Evolutionary conservation across 23 tunicate species (phyloP), one percentile per base, ranked within the genome.

Genomic region (Halocynthia aurantium): DNA sequence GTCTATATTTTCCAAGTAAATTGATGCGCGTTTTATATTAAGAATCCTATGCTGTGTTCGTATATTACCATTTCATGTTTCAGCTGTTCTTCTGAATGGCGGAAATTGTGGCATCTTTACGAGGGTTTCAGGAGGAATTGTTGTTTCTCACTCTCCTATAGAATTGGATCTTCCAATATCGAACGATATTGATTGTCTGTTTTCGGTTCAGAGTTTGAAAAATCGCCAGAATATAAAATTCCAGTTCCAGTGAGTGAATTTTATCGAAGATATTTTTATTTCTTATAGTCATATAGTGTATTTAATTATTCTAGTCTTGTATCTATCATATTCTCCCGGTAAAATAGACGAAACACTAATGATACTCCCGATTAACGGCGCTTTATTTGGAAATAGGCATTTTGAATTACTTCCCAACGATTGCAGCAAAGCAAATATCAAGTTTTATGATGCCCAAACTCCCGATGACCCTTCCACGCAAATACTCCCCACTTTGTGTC

Each of bases 51-150:
- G 2, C 44, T 31, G 44, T 31, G 44, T 31, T 31, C 2, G 44
- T 31, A 31, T 31, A 31, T 31, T 31, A 31, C 10, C 19, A 51
- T 54, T 52, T 8, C 78, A 92, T 5, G 5, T 54, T 52, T 8
- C 78, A 92, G 98, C 22, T 62, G 85, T 82, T 31, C 84, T 92
- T 0, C 66, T 92, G 20, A 92, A 86, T 52, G 98, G 98, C 8
- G 82, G 69, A 22, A 73, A 55, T 8, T 92, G 98, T 75, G 98
- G 98, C n/a, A 66, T 51, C 11, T 53, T 82, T 7, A 69, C 88
- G n/a, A 81, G 65, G 63, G 85, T 86, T 6, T 61, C 81, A 11
- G 98, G 98, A 5, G 98, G 98, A n/a, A 18, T 80, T 7, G 98
- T 92, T 8, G 75, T 63, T 5, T 82, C 98, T 10, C 88, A 83